A percentile compares a stretch with the other conserved stretches of the same genome.
These are phyloP conservation scores for Spialia ferax DNA, from an alignment of 2,888 invertebrate genomes.

Conservation along the genomic window DNA sequence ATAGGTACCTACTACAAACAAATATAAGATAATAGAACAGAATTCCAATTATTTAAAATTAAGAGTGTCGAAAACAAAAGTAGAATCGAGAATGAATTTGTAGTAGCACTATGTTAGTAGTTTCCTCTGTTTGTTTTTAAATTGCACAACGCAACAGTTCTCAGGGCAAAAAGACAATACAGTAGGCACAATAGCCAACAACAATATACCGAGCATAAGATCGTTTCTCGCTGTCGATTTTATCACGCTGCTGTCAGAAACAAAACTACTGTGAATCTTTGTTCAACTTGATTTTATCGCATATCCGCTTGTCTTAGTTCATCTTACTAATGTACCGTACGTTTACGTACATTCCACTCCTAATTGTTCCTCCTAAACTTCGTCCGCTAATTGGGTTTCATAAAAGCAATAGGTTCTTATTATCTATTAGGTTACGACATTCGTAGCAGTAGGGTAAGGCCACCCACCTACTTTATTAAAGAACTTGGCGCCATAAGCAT, in stretches of 20 bases:
- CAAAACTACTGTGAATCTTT: constrained; percentile 49
- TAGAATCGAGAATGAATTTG: neutral
- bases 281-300: constrained; percentile 41
- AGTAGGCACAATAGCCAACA: constrained; percentile 50
- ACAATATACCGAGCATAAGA: constrained; percentile 51
- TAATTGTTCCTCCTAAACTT: constrained; percentile 25
- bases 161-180: constrained; percentile 52
- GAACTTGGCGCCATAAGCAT: neutral
- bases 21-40: no score
- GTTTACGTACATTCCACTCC: constrained; percentile 9
- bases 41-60: no score
- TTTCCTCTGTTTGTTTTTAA: constrained; percentile 55
- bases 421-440: constrained; percentile 4
- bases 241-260: constrained; percentile 49
- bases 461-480: neutral
- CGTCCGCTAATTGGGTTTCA: constrained; percentile 11
- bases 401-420: constrained; percentile 21
- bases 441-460: neutral
- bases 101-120: constrained; percentile 13
- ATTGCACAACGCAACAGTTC: constrained; percentile 55
- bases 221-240: constrained; percentile 52
- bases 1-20: no score
- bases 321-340: constrained; percentile 33
- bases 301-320: constrained; percentile 37
- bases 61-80: constrained; percentile 22